Conservation (phyloP, 2,888 invertebrate species). For the Parapristionchus giblindavisi region DNA sequence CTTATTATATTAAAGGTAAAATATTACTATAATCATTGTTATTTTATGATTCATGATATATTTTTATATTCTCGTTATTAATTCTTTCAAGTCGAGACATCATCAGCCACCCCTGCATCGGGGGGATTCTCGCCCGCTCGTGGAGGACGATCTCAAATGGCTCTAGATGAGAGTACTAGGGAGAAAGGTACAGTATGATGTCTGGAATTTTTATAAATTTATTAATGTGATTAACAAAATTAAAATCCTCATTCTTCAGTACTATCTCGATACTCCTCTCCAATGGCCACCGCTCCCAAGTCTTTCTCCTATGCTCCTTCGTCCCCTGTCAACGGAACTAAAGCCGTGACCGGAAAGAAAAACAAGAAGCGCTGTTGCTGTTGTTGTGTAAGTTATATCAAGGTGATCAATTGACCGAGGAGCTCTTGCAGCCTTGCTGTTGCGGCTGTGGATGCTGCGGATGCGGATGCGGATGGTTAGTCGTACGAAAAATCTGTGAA, state of each 20-base stretch:
- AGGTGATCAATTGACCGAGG: no score
- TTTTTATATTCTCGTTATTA: neutral
- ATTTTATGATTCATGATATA: neutral
- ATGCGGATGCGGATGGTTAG: no score
- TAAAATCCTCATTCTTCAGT: no score
- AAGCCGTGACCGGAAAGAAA: neutral
- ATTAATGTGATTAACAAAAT: no score
- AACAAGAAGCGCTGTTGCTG: slow-evolving; percentile 13
- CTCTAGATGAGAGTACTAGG: neutral
- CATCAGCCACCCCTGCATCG: neutral
- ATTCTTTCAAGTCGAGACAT: no score
- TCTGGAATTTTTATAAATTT: neutral
- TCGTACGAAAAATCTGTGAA: no score
- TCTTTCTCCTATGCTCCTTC: neutral
- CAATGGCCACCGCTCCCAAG: no score
- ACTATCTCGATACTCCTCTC: slow-evolving; percentile 12
- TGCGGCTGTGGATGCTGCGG: slow-evolving; percentile 31
- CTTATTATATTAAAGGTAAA: slow-evolving; percentile 1
- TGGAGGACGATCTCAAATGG: neutral
- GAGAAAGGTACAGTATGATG: neutral
- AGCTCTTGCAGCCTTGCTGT: slow-evolving; percentile 16
- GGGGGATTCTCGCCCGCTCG: slow-evolving; percentile 15
- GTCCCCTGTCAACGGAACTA: neutral
- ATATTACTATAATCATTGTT: neutral
- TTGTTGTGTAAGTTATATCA: slow-evolving; percentile 20